These are phyloP conservation scores for Dysmachus trigonus DNA, from an alignment of 2,888 invertebrate genomes.

Conservation along the genomic window DNA sequence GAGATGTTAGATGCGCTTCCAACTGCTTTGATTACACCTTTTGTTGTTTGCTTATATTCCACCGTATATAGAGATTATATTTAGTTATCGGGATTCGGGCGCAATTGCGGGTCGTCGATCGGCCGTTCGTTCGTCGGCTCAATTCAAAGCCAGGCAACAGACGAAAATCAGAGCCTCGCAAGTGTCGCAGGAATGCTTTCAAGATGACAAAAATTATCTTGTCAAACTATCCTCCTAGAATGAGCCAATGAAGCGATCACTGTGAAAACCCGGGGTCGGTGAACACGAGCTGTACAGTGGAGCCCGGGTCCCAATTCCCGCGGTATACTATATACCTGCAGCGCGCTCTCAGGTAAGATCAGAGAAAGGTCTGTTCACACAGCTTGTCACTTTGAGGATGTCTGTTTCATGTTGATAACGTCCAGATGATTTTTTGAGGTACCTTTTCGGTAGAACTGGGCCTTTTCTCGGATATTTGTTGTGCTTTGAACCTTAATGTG, in stretches of 20 bases:
- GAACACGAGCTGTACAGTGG: neutral
- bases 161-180: neutral
- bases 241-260: conserved; percentile 39
- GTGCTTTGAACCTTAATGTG: conserved; percentile 14
- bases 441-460: neutral
- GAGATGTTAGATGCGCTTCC: neutral
- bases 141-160: neutral
- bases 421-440: neutral
- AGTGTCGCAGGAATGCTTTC: conserved; percentile 43
- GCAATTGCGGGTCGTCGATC: neutral
- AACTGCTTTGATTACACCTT: neutral
- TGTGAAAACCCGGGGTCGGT: neutral
- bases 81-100: neutral
- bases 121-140: neutral
- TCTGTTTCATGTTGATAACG: neutral
- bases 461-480: neutral
- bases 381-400: neutral
- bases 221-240: conserved; percentile 8
- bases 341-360: neutral
- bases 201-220: conserved; percentile 43
- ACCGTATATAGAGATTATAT: neutral
- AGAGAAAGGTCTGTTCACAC: neutral
- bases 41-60: neutral
- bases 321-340: neutral
- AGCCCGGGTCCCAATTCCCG: neutral